These are phyloP conservation scores for Oceanodroma leucorhoa DNA, from an alignment of 2,797 vertebrate genomes.

Conservation along the genomic window DNA sequence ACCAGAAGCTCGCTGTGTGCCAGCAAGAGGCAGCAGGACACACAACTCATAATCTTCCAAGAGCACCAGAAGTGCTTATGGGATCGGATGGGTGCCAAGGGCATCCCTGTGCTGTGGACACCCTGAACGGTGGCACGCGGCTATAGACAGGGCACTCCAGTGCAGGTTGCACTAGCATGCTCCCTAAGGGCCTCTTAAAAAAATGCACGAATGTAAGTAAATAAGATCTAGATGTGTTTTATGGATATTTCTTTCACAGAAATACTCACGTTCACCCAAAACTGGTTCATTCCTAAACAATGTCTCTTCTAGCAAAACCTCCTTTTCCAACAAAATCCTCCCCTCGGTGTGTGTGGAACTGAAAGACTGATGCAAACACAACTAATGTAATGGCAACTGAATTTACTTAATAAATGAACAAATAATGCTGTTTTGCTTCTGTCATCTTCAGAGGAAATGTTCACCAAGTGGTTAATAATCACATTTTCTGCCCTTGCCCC, in stretches of 20 bases:
- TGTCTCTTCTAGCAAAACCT: neutral
- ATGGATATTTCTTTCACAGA: neutral
- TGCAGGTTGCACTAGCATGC: no score
- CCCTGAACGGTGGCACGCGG: neutral
- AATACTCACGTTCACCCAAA: neutral
- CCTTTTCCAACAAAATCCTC: neutral
- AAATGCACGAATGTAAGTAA: neutral
- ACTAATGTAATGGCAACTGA: neutral
- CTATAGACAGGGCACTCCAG: neutral
- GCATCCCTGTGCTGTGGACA: neutral
- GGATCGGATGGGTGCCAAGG: neutral
- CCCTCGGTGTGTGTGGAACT: fast-evolving
- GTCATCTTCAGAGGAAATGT: neutral
- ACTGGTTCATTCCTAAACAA: neutral
- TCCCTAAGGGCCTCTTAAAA: neutral
- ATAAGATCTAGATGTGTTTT: neutral
- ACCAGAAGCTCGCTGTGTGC: neutral
- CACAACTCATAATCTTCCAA: neutral
- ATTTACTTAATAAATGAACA: neutral
- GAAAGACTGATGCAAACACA: neutral
- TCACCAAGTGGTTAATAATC: neutral
- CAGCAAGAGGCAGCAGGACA: neutral
- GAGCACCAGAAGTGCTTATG: neutral
- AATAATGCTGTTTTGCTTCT: neutral
- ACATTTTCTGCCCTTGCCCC: neutral